These are phyloP conservation scores for Rhincodon typus DNA, from an alignment of 2,797 vertebrate species.

Conservation along the genomic window DNA sequence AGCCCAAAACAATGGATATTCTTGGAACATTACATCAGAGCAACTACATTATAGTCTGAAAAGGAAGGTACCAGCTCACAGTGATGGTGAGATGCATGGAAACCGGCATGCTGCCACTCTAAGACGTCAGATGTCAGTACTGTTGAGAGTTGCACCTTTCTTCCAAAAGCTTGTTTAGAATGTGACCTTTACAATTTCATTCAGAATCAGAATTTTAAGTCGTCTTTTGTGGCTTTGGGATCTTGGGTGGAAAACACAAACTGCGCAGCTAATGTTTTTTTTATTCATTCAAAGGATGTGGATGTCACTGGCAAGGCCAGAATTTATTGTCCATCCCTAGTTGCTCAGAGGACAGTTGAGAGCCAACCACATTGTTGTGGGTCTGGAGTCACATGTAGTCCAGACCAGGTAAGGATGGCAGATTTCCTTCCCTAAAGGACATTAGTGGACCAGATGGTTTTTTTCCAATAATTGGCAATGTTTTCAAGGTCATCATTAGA, in stretches of 20 bases:
- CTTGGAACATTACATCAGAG: not conserved
- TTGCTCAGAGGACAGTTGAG: no score
- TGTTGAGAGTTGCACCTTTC: not conserved
- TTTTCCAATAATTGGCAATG: no score
- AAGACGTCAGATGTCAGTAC: not conserved
- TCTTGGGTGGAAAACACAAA: not conserved
- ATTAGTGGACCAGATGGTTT: no score
- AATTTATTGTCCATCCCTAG: no score
- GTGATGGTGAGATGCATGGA: not conserved
- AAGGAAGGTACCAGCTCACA: not conserved
- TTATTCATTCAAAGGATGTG: no score
- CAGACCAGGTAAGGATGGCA: no score
- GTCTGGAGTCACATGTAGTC: no score
- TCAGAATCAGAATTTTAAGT: not conserved
- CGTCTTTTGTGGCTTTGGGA: not conserved
- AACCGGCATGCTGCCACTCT: not conserved
- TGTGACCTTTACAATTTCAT: not conserved
- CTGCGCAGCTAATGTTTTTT: not conserved
- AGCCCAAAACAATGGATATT: not conserved
- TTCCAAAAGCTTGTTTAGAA: not conserved
- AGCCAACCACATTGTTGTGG: no score
- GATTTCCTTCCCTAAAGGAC: no score
- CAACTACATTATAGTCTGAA: not conserved
- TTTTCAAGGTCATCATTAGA: no score
- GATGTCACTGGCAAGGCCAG: no score